Evolutionary conservation across 2,113 vertebrate species (phyloP), one percentile per base, ranked within the genome.

Genomic region (Xenopus laevis): DNA sequence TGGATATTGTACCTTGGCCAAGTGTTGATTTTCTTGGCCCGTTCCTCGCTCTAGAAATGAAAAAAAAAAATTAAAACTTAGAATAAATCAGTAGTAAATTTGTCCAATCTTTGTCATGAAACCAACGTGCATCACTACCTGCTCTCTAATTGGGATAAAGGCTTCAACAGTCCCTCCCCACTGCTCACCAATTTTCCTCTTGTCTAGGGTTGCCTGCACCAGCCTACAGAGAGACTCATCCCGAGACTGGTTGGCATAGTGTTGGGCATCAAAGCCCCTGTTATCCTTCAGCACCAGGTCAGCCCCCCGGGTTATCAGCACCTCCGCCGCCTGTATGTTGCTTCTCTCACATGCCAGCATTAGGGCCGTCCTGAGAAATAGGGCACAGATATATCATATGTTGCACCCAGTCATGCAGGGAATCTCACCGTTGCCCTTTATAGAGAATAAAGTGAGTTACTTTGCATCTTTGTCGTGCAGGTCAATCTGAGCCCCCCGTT

Each of bases 241-340:
- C n/a, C 79, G 78, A 0, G 62, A 65, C 10, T 2, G 20, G 3
- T n/a, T 20, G 0, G 79, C 61, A 0, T 78, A 83, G 33, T 68
- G 72, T 40, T 85, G 53, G 16, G 87, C 81, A 0, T 82, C 79
- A 0, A 21, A 81, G 0, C 82, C 86, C 0, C 0, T 0, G 11
- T n/a, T 45, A 64, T 87, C 84, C 70, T 55, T 1, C 0, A 71
- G 23, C 13, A 69, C 72, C 0, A 33, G 40, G 0, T 86, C 71
- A 0, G 85, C 89, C 6, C 85, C 85, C 0, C 83, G 80, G 60
- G 82, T 80, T 73, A 87, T 79, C 20, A 91, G 88, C 59, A 87
- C 74, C 61, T 85, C 83, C 0, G 84, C 85, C 0, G 83, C 78
- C 68, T 90, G 87, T 0, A 72, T n/a, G 1, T 85, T 86, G 61